These are phyloP conservation scores for Balearica regulorum DNA, from an alignment of 2,797 vertebrate genomes.

Conservation along the genomic window DNA sequence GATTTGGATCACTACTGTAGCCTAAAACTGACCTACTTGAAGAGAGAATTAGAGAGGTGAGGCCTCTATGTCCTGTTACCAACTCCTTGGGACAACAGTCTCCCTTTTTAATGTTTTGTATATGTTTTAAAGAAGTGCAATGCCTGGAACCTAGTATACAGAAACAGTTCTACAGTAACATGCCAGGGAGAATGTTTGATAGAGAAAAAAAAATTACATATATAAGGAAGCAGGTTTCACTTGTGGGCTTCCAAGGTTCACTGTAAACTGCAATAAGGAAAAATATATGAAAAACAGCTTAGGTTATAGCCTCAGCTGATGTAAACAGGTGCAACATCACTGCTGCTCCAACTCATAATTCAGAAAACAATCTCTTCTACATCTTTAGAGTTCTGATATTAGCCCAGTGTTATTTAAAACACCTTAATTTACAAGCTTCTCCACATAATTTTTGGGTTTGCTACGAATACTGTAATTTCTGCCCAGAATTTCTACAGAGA, in stretches of 20 bases:
- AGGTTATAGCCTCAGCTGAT: neutral
- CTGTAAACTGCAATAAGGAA: neutral
- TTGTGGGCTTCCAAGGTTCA: neutral
- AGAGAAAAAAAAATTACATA: neutral
- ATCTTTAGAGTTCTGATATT: neutral
- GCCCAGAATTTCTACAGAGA: neutral
- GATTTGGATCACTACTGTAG: neutral
- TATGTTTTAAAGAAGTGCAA: constrained; percentile 6
- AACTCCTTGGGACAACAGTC: neutral
- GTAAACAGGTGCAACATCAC: neutral
- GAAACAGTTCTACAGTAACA: neutral
- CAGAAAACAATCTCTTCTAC: neutral
- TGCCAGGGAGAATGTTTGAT: neutral
- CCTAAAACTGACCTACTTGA: constrained; percentile 11
- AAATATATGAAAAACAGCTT: neutral
- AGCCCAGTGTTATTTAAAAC: neutral
- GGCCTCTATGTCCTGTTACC: neutral
- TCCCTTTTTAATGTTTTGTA: constrained; percentile 13
- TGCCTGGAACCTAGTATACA: neutral
- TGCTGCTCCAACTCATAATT: neutral
- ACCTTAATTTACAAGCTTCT: neutral
- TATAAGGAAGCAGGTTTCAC: neutral
- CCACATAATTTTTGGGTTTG: neutral
- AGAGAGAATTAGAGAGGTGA: constrained; percentile 19
- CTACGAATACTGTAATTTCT: neutral